Percentiles rank a stretch among this genome's conserved stretches.
Evolutionary conservation across 2,888 invertebrate genomes (phyloP).

Genomic region (Scaptomyza flava): DNA sequence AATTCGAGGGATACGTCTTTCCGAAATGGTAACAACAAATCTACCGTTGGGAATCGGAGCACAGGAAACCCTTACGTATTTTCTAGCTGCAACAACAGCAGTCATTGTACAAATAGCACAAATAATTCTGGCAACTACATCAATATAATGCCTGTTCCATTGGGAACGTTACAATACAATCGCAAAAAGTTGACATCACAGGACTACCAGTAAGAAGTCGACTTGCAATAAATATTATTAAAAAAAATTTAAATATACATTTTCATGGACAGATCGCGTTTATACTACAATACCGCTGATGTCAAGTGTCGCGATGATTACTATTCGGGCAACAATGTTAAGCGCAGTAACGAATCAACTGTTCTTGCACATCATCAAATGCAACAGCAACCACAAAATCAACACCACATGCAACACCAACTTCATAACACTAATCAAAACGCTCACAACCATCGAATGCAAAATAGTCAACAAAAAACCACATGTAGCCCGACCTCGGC

Average conservation of each 20-base stretch:
- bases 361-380: slow-evolving; percentile 57
- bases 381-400: slow-evolving; percentile 54
- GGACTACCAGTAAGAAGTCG: slow-evolving; percentile 83
- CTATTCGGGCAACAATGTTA: slow-evolving; percentile 72
- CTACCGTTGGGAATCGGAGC: slow-evolving; percentile 46
- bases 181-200: slow-evolving; percentile 83
- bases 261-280: slow-evolving; percentile 74
- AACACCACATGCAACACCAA: slow-evolving; percentile 72
- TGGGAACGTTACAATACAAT: slow-evolving; percentile 83
- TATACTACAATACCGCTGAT: slow-evolving; percentile 83
- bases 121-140: slow-evolving; percentile 81
- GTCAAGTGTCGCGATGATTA: slow-evolving; percentile 83
- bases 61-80: slow-evolving; percentile 46
- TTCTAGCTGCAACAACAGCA: slow-evolving; percentile 58
- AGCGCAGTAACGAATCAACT: slow-evolving; percentile 52
- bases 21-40: slow-evolving; percentile 62
- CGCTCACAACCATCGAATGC: slow-evolving; percentile 50
- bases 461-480: slow-evolving; percentile 58
- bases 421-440: slow-evolving; percentile 58
- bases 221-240: background rate
- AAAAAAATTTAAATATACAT: background rate
- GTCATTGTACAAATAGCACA: slow-evolving; percentile 55
- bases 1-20: slow-evolving; percentile 60
- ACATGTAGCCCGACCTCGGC: slow-evolving; percentile 52
- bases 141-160: slow-evolving; percentile 83